Evolutionary conservation across 23 tunicate species (phyloP), one percentile per base, ranked within the genome.

Genomic region (Phallusia fumigata): DNA sequence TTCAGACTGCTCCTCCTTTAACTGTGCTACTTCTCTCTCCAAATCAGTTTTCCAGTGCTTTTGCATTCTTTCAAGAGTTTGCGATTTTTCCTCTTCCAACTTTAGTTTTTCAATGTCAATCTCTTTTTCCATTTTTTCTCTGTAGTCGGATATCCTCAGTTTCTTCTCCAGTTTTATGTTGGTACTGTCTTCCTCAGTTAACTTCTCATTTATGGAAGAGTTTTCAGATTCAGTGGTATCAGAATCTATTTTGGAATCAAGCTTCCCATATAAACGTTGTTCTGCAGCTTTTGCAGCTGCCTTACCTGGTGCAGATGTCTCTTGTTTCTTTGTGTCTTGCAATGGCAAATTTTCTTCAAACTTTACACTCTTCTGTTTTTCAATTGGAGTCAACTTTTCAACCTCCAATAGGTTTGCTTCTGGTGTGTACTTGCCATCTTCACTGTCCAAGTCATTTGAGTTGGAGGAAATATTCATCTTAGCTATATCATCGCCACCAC

Each of bases 391-490:
- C 32, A 86, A 52, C 32, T 80, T 51, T 22, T 73, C 84, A 47
- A 86, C 80, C 52, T 80, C 90, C 84, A 86, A 31, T 0, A 86
- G 11, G 52, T 86, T 80, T 28, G 73, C 74, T 3, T 79, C 64
- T 53, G 52, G 74, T 22, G 89, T 78, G 21, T 34, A 33, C 65
- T 69, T 65, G 19, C 79, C 74, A 31, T 58, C 72, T 35, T 53
- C 52, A 24, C 73, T 52, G 5, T 84, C 87, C 0, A 76, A 1
- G 21, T 80, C 83, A 82, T 82, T 33, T 0, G 98, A 93, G 73
- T 88, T 78, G 33, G 98, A 85, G 19, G 98, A 93, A 19, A 93
- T 83, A 49, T 82, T 81, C 93, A 88, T 85, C 13, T 84, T 88
- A 18, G 81, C 88, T 32, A 81, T 82, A 0, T 79, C 81, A 74